Conservation (phyloP, 2,797 vertebrate species). For the Emydoidea blandingii region DNA sequence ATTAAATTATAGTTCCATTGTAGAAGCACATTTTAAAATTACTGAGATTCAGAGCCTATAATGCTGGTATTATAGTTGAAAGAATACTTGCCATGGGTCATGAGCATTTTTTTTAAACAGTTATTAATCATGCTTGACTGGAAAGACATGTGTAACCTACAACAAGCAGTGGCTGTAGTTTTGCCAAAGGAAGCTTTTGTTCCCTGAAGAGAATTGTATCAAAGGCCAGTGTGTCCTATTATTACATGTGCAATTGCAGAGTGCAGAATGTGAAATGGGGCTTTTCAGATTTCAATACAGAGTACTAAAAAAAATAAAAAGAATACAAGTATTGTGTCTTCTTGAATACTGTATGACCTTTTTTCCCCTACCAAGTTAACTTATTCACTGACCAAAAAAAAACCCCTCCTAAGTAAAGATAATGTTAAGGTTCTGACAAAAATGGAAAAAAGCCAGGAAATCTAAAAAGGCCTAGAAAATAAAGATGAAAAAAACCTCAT, state of each 20-base stretch:
- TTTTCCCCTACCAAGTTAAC: slow-evolving; percentile 39
- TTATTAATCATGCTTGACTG: slow-evolving; percentile 81
- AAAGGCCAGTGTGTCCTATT: slow-evolving; percentile 76
- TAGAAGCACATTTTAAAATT: slow-evolving; percentile 78
- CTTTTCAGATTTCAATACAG: slow-evolving; percentile 68
- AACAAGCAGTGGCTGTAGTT: slow-evolving; percentile 73
- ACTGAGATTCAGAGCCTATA: slow-evolving; percentile 73
- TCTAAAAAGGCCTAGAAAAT: neutral
- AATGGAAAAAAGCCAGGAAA: slow-evolving; percentile 26
- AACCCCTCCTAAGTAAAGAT: neutral
- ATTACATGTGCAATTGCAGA: slow-evolving; percentile 61
- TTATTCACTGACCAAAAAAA: slow-evolving; percentile 42
- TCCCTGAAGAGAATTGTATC: slow-evolving; percentile 76
- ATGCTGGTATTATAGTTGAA: slow-evolving; percentile 77
- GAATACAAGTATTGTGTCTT: slow-evolving; percentile 62
- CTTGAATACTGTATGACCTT: slow-evolving; percentile 52
- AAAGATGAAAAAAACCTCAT: neutral
- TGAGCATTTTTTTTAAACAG: slow-evolving; percentile 69
- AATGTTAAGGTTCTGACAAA: slow-evolving; percentile 4
- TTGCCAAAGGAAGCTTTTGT: slow-evolving; percentile 77
- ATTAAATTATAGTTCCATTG: slow-evolving; percentile 78
- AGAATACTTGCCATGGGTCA: slow-evolving; percentile 78
- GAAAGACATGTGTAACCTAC: slow-evolving; percentile 76
- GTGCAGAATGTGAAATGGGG: slow-evolving; percentile 60
- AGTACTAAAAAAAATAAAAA: slow-evolving; percentile 46